phyloP scores from a whole-genome alignment of 2,888 invertebrate species.

The Drosophila algonquin region DNA sequence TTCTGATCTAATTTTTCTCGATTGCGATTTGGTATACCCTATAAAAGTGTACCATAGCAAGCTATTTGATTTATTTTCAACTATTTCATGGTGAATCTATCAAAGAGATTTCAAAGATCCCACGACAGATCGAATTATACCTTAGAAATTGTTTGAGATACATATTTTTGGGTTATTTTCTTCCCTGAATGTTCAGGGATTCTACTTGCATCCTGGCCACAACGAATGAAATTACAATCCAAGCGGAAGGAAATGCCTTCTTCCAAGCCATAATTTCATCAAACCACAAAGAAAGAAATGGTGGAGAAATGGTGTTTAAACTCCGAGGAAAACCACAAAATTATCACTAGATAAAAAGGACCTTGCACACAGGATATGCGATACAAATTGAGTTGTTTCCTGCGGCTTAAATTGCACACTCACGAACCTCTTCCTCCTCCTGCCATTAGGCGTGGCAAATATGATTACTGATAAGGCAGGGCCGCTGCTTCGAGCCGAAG shows the following conservation, averaged over 20 bases:
- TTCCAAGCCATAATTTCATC: conserved; percentile 2
- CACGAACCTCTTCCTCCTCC: conserved; percentile 37
- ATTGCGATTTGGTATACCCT: no score
- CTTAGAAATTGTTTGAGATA: background rate
- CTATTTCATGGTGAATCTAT: no score
- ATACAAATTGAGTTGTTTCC: conserved; percentile 73
- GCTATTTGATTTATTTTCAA: background rate
- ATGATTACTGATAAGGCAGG: conserved; percentile 67
- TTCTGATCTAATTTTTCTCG: background rate
- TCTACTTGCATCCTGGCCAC: background rate
- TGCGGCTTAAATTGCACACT: conserved; percentile 71
- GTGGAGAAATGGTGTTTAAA: conserved; percentile 55
- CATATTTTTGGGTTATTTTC: background rate
- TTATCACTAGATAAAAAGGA: conserved; percentile 17
- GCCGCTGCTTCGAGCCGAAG: conserved; percentile 10
- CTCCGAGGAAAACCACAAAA: conserved; percentile 62
- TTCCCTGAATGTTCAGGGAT: background rate
- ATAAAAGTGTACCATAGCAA: background rate
- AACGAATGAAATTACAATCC: conserved; percentile 66
- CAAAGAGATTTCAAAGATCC: background rate
- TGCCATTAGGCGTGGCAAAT: conserved; percentile 61
- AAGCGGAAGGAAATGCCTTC: conserved; percentile 68
- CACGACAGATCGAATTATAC: background rate
- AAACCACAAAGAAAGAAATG: conserved; percentile 14
- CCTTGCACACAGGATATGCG: conserved; percentile 65